Conservation (phyloP, 2,113 vertebrate species). For the Sylvia atricapilla region DNA sequence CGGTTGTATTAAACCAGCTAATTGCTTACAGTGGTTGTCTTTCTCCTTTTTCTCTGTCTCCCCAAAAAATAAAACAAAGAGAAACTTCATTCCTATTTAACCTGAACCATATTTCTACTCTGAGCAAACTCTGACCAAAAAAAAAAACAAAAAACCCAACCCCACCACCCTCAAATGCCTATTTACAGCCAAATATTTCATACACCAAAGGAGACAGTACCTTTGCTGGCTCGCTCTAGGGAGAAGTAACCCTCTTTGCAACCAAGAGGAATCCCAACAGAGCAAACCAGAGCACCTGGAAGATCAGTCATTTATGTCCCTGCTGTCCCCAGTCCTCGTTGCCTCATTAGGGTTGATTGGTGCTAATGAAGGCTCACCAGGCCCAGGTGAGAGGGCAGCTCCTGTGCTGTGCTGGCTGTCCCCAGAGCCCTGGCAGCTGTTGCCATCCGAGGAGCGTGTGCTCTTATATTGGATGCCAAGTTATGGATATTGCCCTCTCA, state of each 20-base stretch:
- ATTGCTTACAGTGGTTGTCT: accelerated
- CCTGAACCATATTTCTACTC: neutral
- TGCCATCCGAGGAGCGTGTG: accelerated
- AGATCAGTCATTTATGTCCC: neutral
- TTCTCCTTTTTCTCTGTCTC: neutral
- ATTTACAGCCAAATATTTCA: neutral
- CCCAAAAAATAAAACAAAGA: neutral
- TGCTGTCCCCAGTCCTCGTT: neutral
- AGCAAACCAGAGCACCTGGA: accelerated
- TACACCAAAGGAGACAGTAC: accelerated
- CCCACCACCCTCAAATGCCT: accelerated
- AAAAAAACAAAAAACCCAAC: accelerated
- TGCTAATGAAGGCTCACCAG: neutral
- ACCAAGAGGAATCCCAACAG: accelerated
- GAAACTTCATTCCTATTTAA: neutral
- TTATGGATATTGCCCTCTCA: neutral
- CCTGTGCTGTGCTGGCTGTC: neutral
- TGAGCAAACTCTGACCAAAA: neutral
- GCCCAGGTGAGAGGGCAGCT: neutral
- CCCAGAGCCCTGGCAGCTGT: accelerated
- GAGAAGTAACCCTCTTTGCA: accelerated
- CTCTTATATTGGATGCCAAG: accelerated
- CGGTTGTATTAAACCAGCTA: neutral
- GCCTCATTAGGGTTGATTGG: neutral
- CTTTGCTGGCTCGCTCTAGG: accelerated